These are phyloP conservation scores for Didymodactylos carnosus DNA, from an alignment of 2,888 invertebrate species.

Conservation along the genomic window DNA sequence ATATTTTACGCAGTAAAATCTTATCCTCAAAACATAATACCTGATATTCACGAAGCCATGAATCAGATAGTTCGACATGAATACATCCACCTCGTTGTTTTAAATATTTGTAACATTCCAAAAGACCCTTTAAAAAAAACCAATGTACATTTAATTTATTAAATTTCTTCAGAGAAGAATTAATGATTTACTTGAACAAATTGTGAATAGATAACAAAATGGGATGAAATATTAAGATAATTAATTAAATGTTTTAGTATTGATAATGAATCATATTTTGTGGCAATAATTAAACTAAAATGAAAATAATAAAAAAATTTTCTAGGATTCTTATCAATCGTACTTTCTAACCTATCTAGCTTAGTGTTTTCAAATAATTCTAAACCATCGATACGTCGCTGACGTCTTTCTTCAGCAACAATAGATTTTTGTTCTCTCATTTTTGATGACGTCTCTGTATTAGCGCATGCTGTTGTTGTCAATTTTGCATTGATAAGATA, in stretches of 20 bases:
- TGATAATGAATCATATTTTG: conserved; percentile 64
- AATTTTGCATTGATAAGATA: too few species aligned
- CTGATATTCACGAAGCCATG: conserved; percentile 74
- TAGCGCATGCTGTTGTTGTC: neutral
- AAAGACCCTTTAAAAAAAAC: conserved; percentile 44
- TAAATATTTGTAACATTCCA: conserved; percentile 58
- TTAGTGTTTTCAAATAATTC: conserved; percentile 11
- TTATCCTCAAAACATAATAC: conserved; percentile 21
- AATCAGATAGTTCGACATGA: conserved; percentile 57
- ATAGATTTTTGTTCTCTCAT: neutral
- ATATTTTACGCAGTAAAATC: neutral
- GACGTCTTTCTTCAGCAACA: neutral
- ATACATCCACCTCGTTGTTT: conserved; percentile 47
- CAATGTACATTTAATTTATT: conserved; percentile 8
- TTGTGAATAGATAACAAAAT: conserved; percentile 61
- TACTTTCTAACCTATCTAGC: conserved; percentile 8
- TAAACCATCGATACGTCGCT: neutral
- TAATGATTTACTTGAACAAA: conserved; percentile 46
- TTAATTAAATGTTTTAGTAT: conserved; percentile 53
- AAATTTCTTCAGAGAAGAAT: neutral
- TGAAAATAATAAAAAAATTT: neutral
- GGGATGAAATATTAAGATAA: conserved; percentile 59
- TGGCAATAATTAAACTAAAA: conserved; percentile 42
- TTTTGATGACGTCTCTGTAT: neutral
- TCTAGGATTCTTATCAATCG: neutral